Percentiles rank a stretch among this genome's conserved stretches.
phyloP scores from a whole-genome alignment of 2,888 invertebrate species.

The Sympetrum striolatum region DNA sequence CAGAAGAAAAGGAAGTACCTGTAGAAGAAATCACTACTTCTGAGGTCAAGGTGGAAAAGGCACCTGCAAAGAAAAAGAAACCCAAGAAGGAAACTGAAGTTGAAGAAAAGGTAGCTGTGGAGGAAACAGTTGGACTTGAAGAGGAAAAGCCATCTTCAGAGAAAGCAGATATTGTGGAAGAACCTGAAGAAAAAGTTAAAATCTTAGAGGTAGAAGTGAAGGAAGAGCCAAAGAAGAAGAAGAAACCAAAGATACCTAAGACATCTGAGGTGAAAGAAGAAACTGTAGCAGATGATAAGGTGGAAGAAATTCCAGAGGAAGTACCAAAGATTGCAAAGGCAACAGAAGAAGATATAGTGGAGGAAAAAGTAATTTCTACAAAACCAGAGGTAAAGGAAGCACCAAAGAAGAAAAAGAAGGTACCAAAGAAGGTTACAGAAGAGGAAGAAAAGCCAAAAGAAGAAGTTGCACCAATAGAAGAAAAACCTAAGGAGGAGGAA shows the following conservation, averaged over 20 bases:
- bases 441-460: slow-evolving; percentile 51
- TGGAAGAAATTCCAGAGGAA: slow-evolving; percentile 20
- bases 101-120: slow-evolving; percentile 22
- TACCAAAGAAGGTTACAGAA: slow-evolving; percentile 52
- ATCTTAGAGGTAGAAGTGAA: slow-evolving; percentile 49
- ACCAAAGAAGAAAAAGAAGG: slow-evolving; percentile 26
- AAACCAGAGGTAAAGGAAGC: neutral
- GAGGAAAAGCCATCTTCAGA: neutral
- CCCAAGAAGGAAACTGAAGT: neutral
- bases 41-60: slow-evolving; percentile 1
- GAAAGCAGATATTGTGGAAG: slow-evolving; percentile 48
- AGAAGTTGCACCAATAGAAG: slow-evolving; percentile 53
- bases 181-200: slow-evolving; percentile 53
- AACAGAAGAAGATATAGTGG: slow-evolving; percentile 50
- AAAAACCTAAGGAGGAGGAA: slow-evolving; percentile 44
- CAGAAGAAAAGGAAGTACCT: neutral
- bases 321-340: slow-evolving; percentile 48
- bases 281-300: neutral
- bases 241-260: slow-evolving; percentile 51
- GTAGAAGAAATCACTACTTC: neutral
- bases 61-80: slow-evolving; percentile 7
- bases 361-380: slow-evolving; percentile 52
- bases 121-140: slow-evolving; percentile 8
- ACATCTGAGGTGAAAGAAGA: neutral
- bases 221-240: slow-evolving; percentile 53